Percentiles rank a stretch among this genome's conserved stretches.
Conservation (phyloP, 2,888 invertebrate genomes). For the Tryphoninae sp. region DNA sequence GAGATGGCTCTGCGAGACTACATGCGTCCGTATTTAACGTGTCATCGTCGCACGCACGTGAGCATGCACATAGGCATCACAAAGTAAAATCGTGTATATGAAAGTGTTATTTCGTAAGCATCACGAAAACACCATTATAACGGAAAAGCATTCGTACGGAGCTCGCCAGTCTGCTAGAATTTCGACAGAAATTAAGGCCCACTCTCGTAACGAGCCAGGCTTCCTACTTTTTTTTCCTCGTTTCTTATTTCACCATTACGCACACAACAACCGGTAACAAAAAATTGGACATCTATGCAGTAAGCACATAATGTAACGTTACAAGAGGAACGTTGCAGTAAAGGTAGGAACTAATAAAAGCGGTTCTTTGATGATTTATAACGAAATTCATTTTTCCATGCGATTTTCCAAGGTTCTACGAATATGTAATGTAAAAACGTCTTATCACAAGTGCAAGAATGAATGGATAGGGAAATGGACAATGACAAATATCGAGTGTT, state of each 20-base stretch:
- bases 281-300: constrained; percentile 4
- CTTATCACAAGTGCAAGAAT: no score
- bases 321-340: constrained; percentile 11
- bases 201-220: neutral
- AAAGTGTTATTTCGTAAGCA: constrained; percentile 52
- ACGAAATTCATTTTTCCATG: constrained; percentile 62
- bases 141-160: constrained; percentile 10
- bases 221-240: constrained; percentile 1
- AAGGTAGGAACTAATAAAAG: constrained; percentile 35
- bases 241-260: constrained; percentile 35
- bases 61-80: constrained; percentile 24
- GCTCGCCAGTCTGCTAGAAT: constrained; percentile 7
- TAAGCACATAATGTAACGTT: neutral
- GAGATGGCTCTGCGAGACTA: constrained; percentile 40
- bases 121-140: constrained; percentile 24
- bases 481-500: no score
- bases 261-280: neutral
- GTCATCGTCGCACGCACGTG: constrained; percentile 42
- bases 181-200: constrained; percentile 31
- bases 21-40: constrained; percentile 11
- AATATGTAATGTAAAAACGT: constrained; percentile 2
- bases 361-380: constrained; percentile 69
- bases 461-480: no score
- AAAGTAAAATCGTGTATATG: constrained; percentile 9
- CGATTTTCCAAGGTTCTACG: constrained; percentile 18